These are phyloP conservation scores for Calidris pugnax DNA, from an alignment of 2,113 vertebrate genomes.

Conservation along the genomic window DNA sequence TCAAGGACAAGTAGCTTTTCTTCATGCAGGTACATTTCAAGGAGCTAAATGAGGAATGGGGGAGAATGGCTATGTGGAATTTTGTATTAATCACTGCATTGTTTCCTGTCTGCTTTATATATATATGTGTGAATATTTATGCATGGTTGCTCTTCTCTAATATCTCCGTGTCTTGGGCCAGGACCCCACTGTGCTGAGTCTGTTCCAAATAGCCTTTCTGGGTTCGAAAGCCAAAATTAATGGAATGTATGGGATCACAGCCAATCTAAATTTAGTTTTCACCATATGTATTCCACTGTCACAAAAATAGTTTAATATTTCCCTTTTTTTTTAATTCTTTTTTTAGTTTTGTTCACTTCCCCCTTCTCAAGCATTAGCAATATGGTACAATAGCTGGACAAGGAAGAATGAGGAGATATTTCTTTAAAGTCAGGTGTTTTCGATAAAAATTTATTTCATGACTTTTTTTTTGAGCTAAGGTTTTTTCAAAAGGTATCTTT, in stretches of 20 bases:
- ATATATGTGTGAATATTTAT: not conserved
- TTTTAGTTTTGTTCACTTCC: not conserved
- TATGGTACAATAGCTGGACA: not conserved
- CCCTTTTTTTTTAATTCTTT: not conserved
- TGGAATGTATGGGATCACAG: not conserved
- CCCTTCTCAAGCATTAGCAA: not conserved
- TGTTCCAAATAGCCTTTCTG: not conserved
- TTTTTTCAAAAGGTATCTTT: not conserved
- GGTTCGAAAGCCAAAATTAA: conserved; percentile 28
- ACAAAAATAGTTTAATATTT: not conserved
- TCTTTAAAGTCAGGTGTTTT: not conserved
- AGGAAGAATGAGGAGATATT: not conserved
- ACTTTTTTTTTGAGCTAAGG: not conserved
- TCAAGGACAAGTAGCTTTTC: not conserved
- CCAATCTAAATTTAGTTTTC: conserved; percentile 41
- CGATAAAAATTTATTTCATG: not conserved
- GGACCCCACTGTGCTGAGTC: conserved; percentile 13
- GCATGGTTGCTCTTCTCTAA: not conserved
- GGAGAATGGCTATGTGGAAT: not conserved
- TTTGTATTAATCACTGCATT: not conserved
- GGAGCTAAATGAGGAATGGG: not conserved
- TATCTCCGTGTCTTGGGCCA: not conserved
- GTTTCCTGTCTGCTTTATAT: not conserved
- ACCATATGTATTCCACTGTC: not conserved
- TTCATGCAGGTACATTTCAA: not conserved